Percentiles rank a stretch among this genome's conserved stretches.
These are phyloP conservation scores for Limnephilus marmoratus DNA, from an alignment of 2,888 invertebrate species.

Conservation along the genomic window DNA sequence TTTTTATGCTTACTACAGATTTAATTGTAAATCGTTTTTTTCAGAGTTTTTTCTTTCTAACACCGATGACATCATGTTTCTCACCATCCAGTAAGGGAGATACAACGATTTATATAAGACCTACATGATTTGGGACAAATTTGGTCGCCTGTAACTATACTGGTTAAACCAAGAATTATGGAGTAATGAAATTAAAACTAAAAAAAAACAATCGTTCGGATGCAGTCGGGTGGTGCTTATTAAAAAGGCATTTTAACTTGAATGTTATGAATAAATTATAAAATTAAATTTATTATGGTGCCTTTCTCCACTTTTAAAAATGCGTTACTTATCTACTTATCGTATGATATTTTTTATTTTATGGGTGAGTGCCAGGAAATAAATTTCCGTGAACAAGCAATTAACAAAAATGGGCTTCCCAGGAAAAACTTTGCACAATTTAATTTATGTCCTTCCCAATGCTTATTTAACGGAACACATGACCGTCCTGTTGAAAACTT, in stretches of 20 bases:
- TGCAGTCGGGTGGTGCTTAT: background rate
- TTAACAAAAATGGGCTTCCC: background rate
- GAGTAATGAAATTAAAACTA: background rate
- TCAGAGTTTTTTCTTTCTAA: no score
- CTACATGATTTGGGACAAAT: no score
- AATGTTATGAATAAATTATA: background rate
- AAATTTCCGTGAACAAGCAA: background rate
- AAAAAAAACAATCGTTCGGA: background rate
- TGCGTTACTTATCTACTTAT: background rate
- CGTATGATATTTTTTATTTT: background rate
- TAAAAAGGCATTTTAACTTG: background rate
- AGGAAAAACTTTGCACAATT: background rate
- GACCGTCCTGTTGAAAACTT: background rate
- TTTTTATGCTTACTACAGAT: no score
- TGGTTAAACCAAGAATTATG: background rate
- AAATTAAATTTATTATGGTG: background rate
- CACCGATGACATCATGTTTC: no score
- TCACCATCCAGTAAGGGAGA: no score
- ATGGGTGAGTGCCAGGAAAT: background rate
- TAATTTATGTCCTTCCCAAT: slow-evolving; percentile 2
- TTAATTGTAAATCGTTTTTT: no score
- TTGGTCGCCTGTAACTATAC: no score
- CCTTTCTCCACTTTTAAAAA: background rate
- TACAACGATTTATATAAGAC: no score
- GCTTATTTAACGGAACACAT: slow-evolving; percentile 2